phyloP scores from a whole-genome alignment of 1,140 invertebrate species.

The Drosophila paulistorum region DNA sequence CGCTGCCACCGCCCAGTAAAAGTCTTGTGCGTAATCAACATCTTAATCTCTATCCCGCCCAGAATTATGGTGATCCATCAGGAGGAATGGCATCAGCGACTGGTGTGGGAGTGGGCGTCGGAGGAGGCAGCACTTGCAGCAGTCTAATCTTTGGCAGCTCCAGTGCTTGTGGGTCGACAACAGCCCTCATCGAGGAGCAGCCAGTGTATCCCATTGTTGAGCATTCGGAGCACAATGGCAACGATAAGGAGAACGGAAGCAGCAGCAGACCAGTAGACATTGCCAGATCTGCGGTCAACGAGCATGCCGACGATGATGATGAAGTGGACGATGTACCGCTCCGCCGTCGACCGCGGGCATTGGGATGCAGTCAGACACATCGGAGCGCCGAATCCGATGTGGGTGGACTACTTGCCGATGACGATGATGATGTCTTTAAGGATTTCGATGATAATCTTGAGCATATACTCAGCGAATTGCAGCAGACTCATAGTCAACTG shows the following conservation, averaged over 20 bases:
- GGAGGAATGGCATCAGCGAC: slow-evolving; percentile 54
- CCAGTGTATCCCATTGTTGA: slow-evolving; percentile 93
- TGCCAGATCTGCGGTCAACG: slow-evolving; percentile 77
- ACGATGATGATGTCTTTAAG: slow-evolving; percentile 80
- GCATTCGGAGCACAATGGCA: slow-evolving; percentile 89
- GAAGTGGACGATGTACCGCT: slow-evolving; percentile 67
- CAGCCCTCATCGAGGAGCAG: slow-evolving; percentile 70
- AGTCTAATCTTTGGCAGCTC: slow-evolving; percentile 89
- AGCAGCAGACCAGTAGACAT: slow-evolving; percentile 15
- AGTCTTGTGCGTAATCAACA: slow-evolving; percentile 87
- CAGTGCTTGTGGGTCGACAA: slow-evolving; percentile 76
- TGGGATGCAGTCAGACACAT: slow-evolving; percentile 73
- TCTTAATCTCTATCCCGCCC: slow-evolving; percentile 85
- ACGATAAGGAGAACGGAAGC: slow-evolving; percentile 45
- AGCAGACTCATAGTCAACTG: slow-evolving; percentile 65
- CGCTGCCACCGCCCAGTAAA: slow-evolving; percentile 87
- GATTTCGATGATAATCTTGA: slow-evolving; percentile 79
- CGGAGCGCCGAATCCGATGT: slow-evolving; percentile 76
- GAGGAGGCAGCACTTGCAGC: slow-evolving; percentile 51
- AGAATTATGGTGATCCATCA: slow-evolving; percentile 46
- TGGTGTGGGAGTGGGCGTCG: neutral
- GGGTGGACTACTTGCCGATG: slow-evolving; percentile 66
- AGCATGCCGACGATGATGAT: slow-evolving; percentile 40
- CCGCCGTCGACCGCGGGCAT: slow-evolving; percentile 50
- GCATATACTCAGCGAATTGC: slow-evolving; percentile 66